phyloP scores from a whole-genome alignment of 2,888 invertebrate genomes.

The Nebria salina region DNA sequence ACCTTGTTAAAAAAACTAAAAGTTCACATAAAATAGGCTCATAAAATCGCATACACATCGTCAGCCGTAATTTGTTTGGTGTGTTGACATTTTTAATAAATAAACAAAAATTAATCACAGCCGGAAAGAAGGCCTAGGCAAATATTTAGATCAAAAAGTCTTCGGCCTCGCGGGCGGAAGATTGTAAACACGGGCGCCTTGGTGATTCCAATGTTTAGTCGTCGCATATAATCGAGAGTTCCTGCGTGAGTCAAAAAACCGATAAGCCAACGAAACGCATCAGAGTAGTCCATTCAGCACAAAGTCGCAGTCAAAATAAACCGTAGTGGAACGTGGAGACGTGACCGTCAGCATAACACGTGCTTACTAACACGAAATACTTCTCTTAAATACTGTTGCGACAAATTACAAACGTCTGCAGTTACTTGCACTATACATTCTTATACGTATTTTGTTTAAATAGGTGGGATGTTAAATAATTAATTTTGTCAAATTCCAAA shows the following conservation, averaged over 20 bases:
- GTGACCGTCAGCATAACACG: conserved; percentile 21
- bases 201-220: neutral
- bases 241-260: conserved; percentile 19
- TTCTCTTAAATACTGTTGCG: too few relatives aligned
- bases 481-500: too few relatives aligned
- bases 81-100: neutral
- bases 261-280: neutral
- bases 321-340: neutral
- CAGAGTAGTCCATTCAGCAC: neutral
- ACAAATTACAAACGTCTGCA: too few relatives aligned
- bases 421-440: too few relatives aligned
- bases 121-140: neutral
- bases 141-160: conserved; percentile 1
- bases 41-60: neutral
- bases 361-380: neutral
- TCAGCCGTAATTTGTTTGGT: neutral
- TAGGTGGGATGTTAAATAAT: too few relatives aligned
- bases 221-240: too few relatives aligned
- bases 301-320: neutral
- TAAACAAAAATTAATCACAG: neutral
- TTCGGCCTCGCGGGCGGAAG: neutral
- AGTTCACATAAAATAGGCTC: neutral
- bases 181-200: neutral
- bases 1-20: neutral
- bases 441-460: too few relatives aligned